Percentiles rank a stretch among this genome's conserved stretches.
phyloP scores from a whole-genome alignment of 2,113 vertebrate genomes.

The Cyprinus carpio region DNA sequence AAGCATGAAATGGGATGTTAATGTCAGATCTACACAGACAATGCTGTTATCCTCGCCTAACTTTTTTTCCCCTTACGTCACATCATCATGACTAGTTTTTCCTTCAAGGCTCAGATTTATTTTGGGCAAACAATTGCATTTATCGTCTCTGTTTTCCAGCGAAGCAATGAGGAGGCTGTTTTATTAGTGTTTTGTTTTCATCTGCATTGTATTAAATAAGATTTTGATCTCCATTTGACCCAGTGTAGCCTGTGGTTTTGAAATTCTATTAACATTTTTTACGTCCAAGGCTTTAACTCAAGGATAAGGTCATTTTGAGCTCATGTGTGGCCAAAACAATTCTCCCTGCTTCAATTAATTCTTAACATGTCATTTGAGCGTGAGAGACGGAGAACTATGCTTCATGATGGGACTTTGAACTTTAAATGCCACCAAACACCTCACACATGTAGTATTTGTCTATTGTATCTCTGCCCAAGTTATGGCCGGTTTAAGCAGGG shows the following conservation, averaged over 20 bases:
- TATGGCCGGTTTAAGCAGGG: conserved; percentile 13
- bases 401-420: conserved; percentile 57
- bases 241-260: conserved; percentile 15
- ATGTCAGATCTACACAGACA: not conserved
- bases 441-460: conserved; percentile 37
- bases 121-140: not conserved
- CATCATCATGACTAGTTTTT: not conserved
- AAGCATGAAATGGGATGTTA: not conserved
- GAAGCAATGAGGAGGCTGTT: not conserved
- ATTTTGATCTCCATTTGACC: conserved; percentile 40
- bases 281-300: conserved; percentile 35
- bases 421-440: conserved; percentile 63
- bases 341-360: conserved; percentile 60
- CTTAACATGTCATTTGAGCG: conserved; percentile 63
- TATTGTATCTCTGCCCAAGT: conserved; percentile 43
- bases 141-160: not conserved
- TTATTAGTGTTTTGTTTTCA: conserved; percentile 5
- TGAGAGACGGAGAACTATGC: conserved; percentile 39
- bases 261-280: conserved; percentile 45
- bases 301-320: conserved; percentile 54
- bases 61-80: not conserved
- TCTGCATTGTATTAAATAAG: conserved; percentile 38
- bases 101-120: not conserved
- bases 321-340: conserved; percentile 57
- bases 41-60: not conserved